Evolutionary conservation across 2,113 vertebrate genomes (phyloP).

Genomic region (Empidonax alnorum): DNA sequence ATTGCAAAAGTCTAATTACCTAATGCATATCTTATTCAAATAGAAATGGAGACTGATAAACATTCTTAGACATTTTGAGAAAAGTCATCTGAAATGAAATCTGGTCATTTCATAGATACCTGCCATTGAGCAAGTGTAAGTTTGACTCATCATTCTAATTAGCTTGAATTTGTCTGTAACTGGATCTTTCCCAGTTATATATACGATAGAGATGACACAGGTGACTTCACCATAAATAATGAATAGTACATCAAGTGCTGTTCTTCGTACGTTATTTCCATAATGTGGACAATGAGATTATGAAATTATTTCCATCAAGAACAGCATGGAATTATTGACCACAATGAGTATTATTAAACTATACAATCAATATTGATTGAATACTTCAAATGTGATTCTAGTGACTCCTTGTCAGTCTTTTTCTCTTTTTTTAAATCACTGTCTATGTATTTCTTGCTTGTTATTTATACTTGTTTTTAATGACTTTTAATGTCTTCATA

Average conservation of each 20-base stretch:
- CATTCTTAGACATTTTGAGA: background rate
- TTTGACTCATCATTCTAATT: background rate
- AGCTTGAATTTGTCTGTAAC: background rate
- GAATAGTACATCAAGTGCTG: background rate
- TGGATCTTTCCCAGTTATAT: background rate
- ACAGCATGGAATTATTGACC: background rate
- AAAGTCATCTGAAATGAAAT: background rate
- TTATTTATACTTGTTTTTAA: background rate
- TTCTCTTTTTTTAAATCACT: background rate
- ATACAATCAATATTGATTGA: background rate
- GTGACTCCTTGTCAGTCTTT: background rate
- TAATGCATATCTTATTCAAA: background rate
- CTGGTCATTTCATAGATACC: background rate
- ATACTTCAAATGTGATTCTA: background rate
- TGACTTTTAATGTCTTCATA: background rate
- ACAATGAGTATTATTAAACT: background rate
- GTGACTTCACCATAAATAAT: background rate
- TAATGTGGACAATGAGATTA: background rate
- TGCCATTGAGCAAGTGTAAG: background rate
- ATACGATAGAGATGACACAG: background rate
- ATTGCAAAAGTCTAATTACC: conserved; percentile 25
- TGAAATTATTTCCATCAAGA: background rate
- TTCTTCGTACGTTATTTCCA: background rate
- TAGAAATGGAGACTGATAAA: background rate
- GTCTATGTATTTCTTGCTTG: background rate